phyloP scores from a whole-genome alignment of 2,888 invertebrate species.

The Seira sanloemensis region DNA sequence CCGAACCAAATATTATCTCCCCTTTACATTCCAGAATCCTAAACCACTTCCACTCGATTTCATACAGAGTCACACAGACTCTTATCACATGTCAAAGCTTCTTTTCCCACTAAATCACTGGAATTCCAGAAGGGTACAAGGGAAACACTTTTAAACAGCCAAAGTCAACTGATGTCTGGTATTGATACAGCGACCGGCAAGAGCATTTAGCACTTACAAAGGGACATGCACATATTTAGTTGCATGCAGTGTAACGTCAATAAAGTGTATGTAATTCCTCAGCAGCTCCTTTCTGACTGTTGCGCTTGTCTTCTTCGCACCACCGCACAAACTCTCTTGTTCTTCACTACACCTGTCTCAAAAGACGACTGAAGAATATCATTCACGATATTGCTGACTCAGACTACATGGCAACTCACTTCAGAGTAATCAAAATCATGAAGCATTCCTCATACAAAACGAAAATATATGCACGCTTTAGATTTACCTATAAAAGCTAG shows the following conservation, averaged over 20 bases:
- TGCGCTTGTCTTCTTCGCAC: conserved; percentile 9
- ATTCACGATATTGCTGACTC: neutral
- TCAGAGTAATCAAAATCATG: neutral
- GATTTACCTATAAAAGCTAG: too few species aligned
- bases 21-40: neutral
- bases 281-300: neutral
- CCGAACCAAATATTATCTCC: neutral
- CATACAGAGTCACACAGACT: neutral
- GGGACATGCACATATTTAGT: too few species aligned
- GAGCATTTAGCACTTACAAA: too few species aligned
- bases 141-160: neutral
- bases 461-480: too few species aligned
- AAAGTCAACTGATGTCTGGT: too few species aligned
- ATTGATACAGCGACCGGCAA: too few species aligned
- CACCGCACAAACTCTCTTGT: neutral
- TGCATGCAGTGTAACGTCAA: too few species aligned
- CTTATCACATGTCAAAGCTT: neutral
- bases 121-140: neutral
- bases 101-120: neutral
- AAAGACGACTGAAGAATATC: conserved; percentile 49
- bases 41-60: neutral
- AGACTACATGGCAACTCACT: neutral
- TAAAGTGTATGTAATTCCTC: too few species aligned
- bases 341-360: conserved; percentile 58
- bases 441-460: neutral